These are phyloP conservation scores for Noctua comes DNA, from an alignment of 2,888 invertebrate genomes.

Conservation along the genomic window DNA sequence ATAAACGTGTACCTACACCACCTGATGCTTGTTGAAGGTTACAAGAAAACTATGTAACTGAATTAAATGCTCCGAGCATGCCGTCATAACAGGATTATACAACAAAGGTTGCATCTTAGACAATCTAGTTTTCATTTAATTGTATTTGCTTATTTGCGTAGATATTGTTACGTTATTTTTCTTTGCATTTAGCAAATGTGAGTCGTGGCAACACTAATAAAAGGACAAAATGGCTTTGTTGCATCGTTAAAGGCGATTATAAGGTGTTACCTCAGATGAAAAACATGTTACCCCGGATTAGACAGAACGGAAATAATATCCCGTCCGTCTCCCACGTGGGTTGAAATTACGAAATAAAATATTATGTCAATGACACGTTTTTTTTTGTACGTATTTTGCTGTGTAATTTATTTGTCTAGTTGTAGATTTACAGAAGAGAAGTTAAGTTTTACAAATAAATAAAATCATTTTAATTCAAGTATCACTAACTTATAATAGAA, in stretches of 20 bases:
- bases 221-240: background rate
- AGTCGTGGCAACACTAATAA: background rate
- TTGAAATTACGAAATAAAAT: background rate
- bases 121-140: background rate
- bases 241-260: background rate
- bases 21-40: slow-evolving; percentile 23
- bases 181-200: background rate
- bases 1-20: background rate
- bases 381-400: background rate
- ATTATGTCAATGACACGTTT: background rate
- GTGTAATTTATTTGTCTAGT: background rate
- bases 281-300: background rate
- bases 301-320: background rate
- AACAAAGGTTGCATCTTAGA: slow-evolving; percentile 42
- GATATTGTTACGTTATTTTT: background rate
- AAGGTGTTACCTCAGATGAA: background rate
- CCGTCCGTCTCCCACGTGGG: too few species aligned
- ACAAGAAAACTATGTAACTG: slow-evolving; percentile 31
- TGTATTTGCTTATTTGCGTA: slow-evolving; percentile 11
- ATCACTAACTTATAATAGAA: background rate
- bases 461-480: background rate
- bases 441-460: background rate
- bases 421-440: background rate
- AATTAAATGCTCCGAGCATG: slow-evolving; percentile 3
- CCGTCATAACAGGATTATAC: slow-evolving; percentile 48